Conservation (phyloP, 2,113 vertebrate genomes). For the Elaphurus davidianus region DNA sequence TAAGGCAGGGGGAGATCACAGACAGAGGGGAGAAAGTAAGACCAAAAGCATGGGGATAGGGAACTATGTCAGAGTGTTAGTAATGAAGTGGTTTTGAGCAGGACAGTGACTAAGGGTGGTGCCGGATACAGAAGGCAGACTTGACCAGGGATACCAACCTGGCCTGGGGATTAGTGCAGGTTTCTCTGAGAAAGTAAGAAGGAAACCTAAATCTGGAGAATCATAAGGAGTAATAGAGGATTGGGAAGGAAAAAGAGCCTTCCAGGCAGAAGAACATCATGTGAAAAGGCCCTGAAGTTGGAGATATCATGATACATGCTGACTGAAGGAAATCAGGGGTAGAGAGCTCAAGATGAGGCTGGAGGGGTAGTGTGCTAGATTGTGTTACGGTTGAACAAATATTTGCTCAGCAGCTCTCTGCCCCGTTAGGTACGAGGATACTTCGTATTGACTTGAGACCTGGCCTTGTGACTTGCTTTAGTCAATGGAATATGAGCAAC, state of each 20-base stretch:
- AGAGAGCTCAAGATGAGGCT: not conserved
- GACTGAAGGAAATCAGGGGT: not conserved
- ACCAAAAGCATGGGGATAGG: not conserved
- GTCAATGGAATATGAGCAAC: not conserved
- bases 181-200: not conserved
- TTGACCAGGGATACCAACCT: not conserved
- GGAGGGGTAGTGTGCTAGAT: no score
- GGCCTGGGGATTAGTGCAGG: not conserved
- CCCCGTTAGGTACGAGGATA: not conserved
- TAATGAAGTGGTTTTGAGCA: not conserved
- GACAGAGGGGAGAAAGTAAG: not conserved
- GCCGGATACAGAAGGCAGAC: not conserved
- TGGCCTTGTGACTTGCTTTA: not conserved
- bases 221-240: not conserved
- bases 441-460: not conserved
- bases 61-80: not conserved
- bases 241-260: not conserved
- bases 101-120: not conserved
- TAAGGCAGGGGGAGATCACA: not conserved
- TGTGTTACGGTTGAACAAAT: not conserved
- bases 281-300: not conserved
- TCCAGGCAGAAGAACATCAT: not conserved
- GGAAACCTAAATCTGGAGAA: not conserved
- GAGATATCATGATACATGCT: not conserved
- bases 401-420: not conserved